phyloP scores from a whole-genome alignment of 2,888 invertebrate species.

The Acronicta alni region DNA sequence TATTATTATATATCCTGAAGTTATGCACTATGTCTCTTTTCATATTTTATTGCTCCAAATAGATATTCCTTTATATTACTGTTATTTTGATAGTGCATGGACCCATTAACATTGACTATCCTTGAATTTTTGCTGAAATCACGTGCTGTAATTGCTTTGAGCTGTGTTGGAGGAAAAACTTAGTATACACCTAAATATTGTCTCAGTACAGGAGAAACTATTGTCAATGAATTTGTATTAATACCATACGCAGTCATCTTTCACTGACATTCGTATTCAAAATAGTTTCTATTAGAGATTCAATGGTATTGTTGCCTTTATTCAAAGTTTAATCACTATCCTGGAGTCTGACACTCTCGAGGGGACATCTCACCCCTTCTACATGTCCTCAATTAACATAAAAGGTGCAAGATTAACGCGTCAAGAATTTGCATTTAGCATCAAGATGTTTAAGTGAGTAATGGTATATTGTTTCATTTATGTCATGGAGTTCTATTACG shows the following conservation, averaged over 20 bases:
- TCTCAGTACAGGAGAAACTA: no score
- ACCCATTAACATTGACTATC: no score
- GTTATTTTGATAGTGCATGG: no score
- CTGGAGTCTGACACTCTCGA: slow-evolving; percentile 24
- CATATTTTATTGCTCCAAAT: no score
- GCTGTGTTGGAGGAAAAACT: no score
- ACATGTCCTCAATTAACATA: slow-evolving; percentile 49
- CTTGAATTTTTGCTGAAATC: no score
- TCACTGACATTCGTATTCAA: slow-evolving; percentile 32
- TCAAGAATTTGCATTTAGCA: slow-evolving; percentile 47
- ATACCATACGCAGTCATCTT: slow-evolving; percentile 14
- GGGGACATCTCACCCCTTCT: slow-evolving; percentile 40
- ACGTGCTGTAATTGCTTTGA: no score
- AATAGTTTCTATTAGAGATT: slow-evolving; percentile 26
- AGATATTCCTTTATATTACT: no score
- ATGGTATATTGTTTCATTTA: slow-evolving; percentile 36
- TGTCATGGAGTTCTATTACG: slow-evolving; percentile 23
- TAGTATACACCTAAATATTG: no score
- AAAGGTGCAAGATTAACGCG: slow-evolving; percentile 52
- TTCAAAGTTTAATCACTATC: slow-evolving; percentile 45
- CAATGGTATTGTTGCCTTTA: slow-evolving; percentile 35
- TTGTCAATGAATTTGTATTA: no score
- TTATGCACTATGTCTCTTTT: no score
- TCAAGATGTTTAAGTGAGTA: slow-evolving; percentile 50
- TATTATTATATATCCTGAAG: no score